phyloP scores from a whole-genome alignment of 2,888 invertebrate genomes.

The Drosophila demipolita region DNA sequence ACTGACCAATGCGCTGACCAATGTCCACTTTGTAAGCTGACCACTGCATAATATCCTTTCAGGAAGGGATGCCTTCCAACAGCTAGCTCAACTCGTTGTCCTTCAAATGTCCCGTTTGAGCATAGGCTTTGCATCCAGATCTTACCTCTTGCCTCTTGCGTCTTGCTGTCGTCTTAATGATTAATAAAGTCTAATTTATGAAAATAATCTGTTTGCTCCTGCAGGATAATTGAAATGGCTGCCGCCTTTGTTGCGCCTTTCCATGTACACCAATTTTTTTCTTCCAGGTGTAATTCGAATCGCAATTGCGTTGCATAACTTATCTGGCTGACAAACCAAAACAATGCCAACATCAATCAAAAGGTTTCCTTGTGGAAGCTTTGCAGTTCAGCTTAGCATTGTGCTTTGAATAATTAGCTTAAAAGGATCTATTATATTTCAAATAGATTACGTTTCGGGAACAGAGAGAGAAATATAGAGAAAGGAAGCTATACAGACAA shows the following conservation, averaged over 20 bases:
- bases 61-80: constrained; percentile 48
- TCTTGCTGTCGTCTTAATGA: constrained; percentile 79
- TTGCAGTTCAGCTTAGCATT: constrained; percentile 52
- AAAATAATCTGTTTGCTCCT: constrained; percentile 80
- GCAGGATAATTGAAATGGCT: constrained; percentile 46
- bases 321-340: constrained; percentile 73
- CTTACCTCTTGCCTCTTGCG: constrained; percentile 32
- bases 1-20: constrained; percentile 83
- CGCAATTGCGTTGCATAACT: constrained; percentile 59
- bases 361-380: constrained; percentile 49
- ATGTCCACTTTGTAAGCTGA: constrained; percentile 74
- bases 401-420: constrained; percentile 66
- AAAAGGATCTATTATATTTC: constrained; percentile 55
- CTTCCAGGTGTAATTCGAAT: constrained; percentile 74
- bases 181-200: constrained; percentile 84
- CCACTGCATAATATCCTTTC: constrained; percentile 65
- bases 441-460: background rate
- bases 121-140: constrained; percentile 22
- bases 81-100: constrained; percentile 72
- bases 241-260: constrained; percentile 37
- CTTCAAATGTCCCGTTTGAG: constrained; percentile 67
- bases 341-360: constrained; percentile 84
- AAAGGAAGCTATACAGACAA: background rate
- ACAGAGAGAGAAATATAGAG: background rate
- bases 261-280: background rate